phyloP scores from a whole-genome alignment of 2,888 invertebrate species.

The Spodoptera littoralis region DNA sequence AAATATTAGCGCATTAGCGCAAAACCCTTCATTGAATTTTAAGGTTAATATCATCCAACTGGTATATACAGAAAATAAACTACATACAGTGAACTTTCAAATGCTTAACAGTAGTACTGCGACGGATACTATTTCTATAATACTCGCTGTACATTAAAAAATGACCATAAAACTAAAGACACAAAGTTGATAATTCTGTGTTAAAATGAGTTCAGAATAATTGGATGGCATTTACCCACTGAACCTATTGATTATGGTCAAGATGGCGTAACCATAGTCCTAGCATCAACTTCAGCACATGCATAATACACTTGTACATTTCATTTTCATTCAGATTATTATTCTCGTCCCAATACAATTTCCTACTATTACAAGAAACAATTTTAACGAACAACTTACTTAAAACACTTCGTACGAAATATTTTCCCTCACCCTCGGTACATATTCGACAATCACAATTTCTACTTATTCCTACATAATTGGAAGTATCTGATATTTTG shows the following conservation, averaged over 20 bases:
- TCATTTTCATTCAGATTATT: conserved; percentile 77
- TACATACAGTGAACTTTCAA: not conserved
- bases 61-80: conserved; percentile 6
- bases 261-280: conserved; percentile 86
- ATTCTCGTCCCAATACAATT: conserved; percentile 78
- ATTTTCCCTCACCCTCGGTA: conserved; percentile 68
- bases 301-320: conserved; percentile 80
- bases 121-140: not conserved
- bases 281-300: conserved; percentile 80
- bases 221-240: conserved; percentile 46
- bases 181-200: not conserved
- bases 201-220: conserved; percentile 5
- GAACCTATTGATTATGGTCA: conserved; percentile 74
- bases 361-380: conserved; percentile 70
- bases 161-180: no score
- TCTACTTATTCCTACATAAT: conserved; percentile 73
- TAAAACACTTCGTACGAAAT: conserved; percentile 70
- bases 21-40: no score
- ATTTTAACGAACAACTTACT: conserved; percentile 74
- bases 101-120: no score
- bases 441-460: conserved; percentile 84
- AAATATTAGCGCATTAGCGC: no score
- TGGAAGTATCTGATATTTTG: conserved; percentile 74
- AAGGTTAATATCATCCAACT: conserved; percentile 44
- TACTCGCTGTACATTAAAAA: no score